These are phyloP conservation scores for Asobara japonica DNA, from an alignment of 1,140 invertebrate species.

Conservation along the genomic window DNA sequence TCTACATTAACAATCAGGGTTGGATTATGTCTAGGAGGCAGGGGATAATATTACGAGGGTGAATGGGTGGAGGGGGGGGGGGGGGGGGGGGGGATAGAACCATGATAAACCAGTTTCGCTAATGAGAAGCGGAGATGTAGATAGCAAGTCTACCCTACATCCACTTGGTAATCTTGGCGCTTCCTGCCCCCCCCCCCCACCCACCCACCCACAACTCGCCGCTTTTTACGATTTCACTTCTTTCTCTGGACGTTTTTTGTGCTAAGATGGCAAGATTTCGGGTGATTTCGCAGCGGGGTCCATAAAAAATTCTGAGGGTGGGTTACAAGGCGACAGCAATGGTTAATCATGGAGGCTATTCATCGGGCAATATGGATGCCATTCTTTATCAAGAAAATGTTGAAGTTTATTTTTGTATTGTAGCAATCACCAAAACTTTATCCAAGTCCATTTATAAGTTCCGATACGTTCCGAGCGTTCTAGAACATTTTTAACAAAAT, in stretches of 20 bases:
- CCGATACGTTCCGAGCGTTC: no score
- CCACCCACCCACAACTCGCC: constrained; percentile 22
- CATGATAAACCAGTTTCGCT: constrained; percentile 51
- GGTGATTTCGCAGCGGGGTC: neutral
- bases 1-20: no score
- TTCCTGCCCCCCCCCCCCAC: constrained; percentile 25
- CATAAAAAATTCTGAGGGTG: neutral
- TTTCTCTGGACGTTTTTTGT: neutral
- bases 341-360: no score
- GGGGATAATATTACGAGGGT: constrained; percentile 31
- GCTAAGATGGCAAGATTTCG: neutral
- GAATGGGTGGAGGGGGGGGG: constrained; percentile 25
- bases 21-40: constrained; percentile 26
- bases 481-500: no score
- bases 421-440: no score
- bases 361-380: no score
- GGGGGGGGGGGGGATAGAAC: constrained; percentile 30
- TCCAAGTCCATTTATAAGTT: no score
- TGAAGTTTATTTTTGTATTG: no score
- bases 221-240: constrained; percentile 12
- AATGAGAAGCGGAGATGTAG: constrained; percentile 48
- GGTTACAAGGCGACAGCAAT: no score
- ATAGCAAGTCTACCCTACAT: constrained; percentile 42
- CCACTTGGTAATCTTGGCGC: constrained; percentile 35
- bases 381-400: no score